A percentile compares a stretch with the other conserved stretches of the same genome.
These are phyloP conservation scores for Eledone cirrhosa DNA, from an alignment of 2,888 invertebrate species.

Conservation along the genomic window DNA sequence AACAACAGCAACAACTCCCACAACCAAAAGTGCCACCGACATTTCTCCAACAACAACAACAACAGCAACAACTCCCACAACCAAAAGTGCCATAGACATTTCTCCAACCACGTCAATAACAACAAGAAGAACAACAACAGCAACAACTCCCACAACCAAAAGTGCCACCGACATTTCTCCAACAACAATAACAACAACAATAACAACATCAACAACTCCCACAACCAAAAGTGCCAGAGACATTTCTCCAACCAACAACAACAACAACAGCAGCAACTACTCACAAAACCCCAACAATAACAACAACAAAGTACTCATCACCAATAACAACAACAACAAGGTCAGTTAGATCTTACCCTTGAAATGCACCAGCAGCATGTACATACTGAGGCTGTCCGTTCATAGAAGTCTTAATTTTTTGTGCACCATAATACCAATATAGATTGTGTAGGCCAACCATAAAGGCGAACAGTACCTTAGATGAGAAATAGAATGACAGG, in stretches of 20 bases:
- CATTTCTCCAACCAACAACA: too few relatives aligned
- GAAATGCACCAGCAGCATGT: constrained; percentile 65
- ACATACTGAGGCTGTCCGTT: constrained; percentile 52
- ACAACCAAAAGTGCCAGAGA: too few relatives aligned
- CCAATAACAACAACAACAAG: neutral
- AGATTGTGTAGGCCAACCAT: constrained; percentile 67
- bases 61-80: too few relatives aligned
- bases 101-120: neutral
- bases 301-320: neutral
- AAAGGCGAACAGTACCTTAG: constrained; percentile 65
- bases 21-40: too few relatives aligned
- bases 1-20: too few relatives aligned
- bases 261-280: too few relatives aligned
- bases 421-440: constrained; percentile 67
- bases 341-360: constrained; percentile 55
- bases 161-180: too few relatives aligned
- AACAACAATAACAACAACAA: too few relatives aligned
- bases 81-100: neutral
- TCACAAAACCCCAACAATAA: neutral
- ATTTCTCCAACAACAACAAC: too few relatives aligned
- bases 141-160: too few relatives aligned
- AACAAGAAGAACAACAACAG: neutral
- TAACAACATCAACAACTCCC: too few relatives aligned
- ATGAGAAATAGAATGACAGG: neutral
- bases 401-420: constrained; percentile 58